A percentile compares a stretch with the other conserved stretches of the same genome.
These are phyloP conservation scores for Orthonychiurus folsomi DNA, from an alignment of 2,888 invertebrate genomes.

Conservation along the genomic window DNA sequence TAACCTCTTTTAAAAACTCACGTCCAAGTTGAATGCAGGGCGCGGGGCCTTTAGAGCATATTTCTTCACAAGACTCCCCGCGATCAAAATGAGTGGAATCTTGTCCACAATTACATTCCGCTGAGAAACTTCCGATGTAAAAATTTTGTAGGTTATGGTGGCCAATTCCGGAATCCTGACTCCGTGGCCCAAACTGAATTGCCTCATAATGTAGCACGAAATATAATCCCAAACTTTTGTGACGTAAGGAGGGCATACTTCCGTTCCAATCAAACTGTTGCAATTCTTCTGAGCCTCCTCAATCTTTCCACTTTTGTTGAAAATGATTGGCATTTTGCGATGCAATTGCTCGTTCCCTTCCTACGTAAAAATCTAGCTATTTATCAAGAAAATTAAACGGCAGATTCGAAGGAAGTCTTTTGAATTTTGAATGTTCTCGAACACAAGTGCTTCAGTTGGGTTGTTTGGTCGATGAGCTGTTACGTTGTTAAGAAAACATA, in stretches of 20 bases:
- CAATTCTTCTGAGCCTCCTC: slow-evolving; percentile 30
- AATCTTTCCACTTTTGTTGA: slow-evolving; percentile 30
- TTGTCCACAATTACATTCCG: slow-evolving; percentile 28
- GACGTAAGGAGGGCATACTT: slow-evolving; percentile 33
- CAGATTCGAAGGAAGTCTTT: too few species aligned
- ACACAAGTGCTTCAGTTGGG: too few species aligned
- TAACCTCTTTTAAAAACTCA: slow-evolving; percentile 13
- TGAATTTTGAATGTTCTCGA: too few species aligned
- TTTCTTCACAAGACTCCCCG: slow-evolving; percentile 25
- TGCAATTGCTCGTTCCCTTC: too few species aligned
- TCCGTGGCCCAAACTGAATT: slow-evolving; percentile 27
- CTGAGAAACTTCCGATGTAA: slow-evolving; percentile 23
- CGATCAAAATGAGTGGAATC: slow-evolving; percentile 29
- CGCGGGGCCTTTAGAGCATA: slow-evolving; percentile 27
- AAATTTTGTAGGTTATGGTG: slow-evolving; percentile 29
- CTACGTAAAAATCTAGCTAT: too few species aligned
- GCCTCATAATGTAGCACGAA: slow-evolving; percentile 25
- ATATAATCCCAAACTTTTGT: slow-evolving; percentile 32
- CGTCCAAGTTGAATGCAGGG: slow-evolving; percentile 33
- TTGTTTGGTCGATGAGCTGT: too few species aligned
- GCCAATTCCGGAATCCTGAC: slow-evolving; percentile 28
- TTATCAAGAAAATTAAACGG: too few species aligned
- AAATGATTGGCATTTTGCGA: slow-evolving; percentile 27
- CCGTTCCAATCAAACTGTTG: slow-evolving; percentile 23
- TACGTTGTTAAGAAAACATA: neutral